A percentile compares a stretch with the other conserved stretches of the same genome.
phyloP scores from a whole-genome alignment of 64 coral and sea anemone species.

The Stichodactyla mertensii region DNA sequence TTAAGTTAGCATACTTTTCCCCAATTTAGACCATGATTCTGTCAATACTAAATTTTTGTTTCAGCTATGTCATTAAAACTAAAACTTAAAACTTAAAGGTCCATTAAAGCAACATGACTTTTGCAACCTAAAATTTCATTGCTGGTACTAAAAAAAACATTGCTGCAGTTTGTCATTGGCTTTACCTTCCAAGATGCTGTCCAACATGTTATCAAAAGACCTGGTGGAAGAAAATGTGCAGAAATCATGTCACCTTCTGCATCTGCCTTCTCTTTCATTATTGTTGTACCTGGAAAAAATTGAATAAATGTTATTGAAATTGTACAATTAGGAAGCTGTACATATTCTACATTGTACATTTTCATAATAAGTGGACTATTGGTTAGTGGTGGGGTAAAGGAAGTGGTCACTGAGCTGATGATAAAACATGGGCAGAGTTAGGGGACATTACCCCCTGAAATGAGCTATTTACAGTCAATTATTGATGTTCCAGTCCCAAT shows the following conservation, averaged over 20 bases:
- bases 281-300: constrained; percentile 13
- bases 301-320: neutral
- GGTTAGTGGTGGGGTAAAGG: neutral
- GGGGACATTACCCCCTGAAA: too few relatives aligned
- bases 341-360: too few relatives aligned
- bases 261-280: constrained; percentile 19
- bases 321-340: too few relatives aligned
- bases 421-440: neutral
- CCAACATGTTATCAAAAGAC: constrained; percentile 58
- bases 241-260: constrained; percentile 64
- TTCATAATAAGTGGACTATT: too few relatives aligned
- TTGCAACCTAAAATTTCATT: neutral
- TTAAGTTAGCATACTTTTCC: too few relatives aligned
- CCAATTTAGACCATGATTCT: too few relatives aligned
- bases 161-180: neutral
- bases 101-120: neutral
- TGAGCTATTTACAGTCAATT: too few relatives aligned
- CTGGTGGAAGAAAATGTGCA: constrained; percentile 41
- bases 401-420: neutral
- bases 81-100: neutral
- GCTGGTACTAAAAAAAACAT: neutral
- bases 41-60: too few relatives aligned
- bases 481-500: too few relatives aligned
- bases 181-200: constrained; percentile 80
- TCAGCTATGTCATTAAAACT: too few relatives aligned